A percentile compares a stretch with the other conserved stretches of the same genome.
These are phyloP conservation scores for Pogonus chalceus DNA, from an alignment of 1,140 invertebrate genomes.

Conservation along the genomic window DNA sequence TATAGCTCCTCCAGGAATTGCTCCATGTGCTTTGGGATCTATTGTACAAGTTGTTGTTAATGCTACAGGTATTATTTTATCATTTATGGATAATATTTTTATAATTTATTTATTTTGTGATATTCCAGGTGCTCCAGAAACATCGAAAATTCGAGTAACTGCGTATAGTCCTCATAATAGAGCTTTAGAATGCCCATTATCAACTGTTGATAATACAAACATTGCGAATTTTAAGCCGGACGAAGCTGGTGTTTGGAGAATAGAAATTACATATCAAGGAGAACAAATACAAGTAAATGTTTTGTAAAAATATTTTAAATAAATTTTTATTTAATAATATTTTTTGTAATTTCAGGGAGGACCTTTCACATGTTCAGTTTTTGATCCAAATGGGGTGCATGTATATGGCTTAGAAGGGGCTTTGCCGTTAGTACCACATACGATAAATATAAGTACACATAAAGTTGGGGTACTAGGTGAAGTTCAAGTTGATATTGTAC, in stretches of 20 bases:
- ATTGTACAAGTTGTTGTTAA: conserved; percentile 92
- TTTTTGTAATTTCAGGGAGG: conserved; percentile 52
- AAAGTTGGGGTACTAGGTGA: conserved; percentile 81
- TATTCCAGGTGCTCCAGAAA: conserved; percentile 63
- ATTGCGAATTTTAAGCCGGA: conserved; percentile 93
- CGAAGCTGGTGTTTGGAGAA: conserved; percentile 93
- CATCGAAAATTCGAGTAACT: conserved; percentile 75
- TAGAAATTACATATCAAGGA: conserved; percentile 89
- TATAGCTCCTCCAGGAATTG: conserved; percentile 83
- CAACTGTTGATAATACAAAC: conserved; percentile 67
- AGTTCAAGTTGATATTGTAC: conserved; percentile 78
- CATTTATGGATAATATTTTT: background rate
- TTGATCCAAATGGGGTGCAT: conserved; percentile 83
- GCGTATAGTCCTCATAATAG: conserved; percentile 80
- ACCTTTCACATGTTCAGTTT: conserved; percentile 94
- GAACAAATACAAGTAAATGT: conserved; percentile 71
- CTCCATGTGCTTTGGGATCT: conserved; percentile 86
- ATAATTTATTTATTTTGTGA: conserved; percentile 1
- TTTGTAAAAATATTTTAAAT: conserved; percentile 1
- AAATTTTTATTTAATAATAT: conserved; percentile 3
- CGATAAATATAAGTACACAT: conserved; percentile 61
- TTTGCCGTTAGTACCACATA: conserved; percentile 62
- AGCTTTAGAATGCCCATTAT: conserved; percentile 62
- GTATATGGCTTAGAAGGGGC: conserved; percentile 64
- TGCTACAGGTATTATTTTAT: conserved; percentile 51